Percentiles rank a stretch among this genome's conserved stretches.
Evolutionary conservation across 2,797 vertebrate genomes (phyloP).

Genomic region (Margarornis squamiger): DNA sequence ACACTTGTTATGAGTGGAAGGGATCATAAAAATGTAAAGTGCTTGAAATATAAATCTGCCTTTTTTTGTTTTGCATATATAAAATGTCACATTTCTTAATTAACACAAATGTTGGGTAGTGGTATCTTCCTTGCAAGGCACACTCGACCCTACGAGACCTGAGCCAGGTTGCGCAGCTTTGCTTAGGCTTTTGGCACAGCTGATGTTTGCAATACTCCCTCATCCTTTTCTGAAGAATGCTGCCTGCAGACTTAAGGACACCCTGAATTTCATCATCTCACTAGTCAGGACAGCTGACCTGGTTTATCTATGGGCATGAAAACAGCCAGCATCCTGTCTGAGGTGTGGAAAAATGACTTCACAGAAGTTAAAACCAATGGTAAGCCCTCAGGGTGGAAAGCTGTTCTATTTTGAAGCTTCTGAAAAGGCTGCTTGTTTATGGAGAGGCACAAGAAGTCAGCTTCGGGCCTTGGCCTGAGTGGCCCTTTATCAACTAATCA

Average conservation of each 20-base stretch:
- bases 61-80: neutral
- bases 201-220: neutral
- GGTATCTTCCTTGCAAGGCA: slow-evolving; percentile 27
- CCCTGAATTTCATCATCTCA: neutral
- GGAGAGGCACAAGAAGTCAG: slow-evolving; percentile 17
- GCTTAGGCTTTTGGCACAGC: slow-evolving; percentile 1
- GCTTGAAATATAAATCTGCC: slow-evolving; percentile 33
- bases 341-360: slow-evolving; percentile 49
- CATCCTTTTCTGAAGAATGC: neutral
- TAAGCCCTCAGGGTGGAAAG: slow-evolving; percentile 37
- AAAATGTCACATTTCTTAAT: neutral
- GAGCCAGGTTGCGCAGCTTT: neutral
- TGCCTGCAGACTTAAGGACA: neutral
- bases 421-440: neutral
- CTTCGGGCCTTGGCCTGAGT: neutral
- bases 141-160: neutral
- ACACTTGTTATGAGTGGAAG: neutral
- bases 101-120: neutral
- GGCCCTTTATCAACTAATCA: slow-evolving; percentile 36
- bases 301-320: neutral
- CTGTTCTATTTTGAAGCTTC: neutral
- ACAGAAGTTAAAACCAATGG: slow-evolving; percentile 64
- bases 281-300: neutral
- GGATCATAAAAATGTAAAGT: slow-evolving; percentile 53
- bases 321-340: neutral